Percentiles rank a stretch among this genome's conserved stretches.
Conservation (phyloP, 2,888 invertebrate genomes). For the Pheosia gnoma region DNA sequence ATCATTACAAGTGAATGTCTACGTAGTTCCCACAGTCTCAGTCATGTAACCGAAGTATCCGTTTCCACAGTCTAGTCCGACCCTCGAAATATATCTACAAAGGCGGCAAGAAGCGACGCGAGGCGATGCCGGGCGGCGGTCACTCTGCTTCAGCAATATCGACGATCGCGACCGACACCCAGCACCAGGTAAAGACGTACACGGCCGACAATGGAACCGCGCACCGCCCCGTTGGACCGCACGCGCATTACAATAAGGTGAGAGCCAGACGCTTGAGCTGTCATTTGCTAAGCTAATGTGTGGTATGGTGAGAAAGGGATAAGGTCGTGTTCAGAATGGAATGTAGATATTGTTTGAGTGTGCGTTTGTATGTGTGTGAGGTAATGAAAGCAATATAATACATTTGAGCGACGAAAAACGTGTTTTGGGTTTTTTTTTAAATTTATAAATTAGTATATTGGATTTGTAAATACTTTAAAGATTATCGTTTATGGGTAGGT, state of each 20-base stretch:
- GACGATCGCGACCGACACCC: constrained; percentile 86
- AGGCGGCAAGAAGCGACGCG: constrained; percentile 79
- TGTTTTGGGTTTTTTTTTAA: too few relatives aligned
- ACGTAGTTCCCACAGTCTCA: too few relatives aligned
- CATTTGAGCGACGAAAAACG: too few relatives aligned
- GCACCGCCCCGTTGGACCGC: constrained; percentile 89
- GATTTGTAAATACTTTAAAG: too few relatives aligned
- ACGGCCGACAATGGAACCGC: constrained; percentile 96
- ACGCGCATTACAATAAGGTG: constrained; percentile 97
- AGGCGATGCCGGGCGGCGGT: constrained; percentile 52
- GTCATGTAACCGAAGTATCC: too few relatives aligned
- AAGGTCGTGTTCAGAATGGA: not conserved
- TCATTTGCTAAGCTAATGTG: constrained; percentile 42
- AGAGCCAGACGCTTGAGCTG: constrained; percentile 81
- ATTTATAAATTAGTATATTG: too few relatives aligned
- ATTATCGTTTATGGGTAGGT: too few relatives aligned
- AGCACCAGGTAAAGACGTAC: constrained; percentile 97
- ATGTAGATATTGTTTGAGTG: not conserved
- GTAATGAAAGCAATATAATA: not conserved
- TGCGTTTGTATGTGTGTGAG: not conserved
- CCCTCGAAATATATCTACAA: constrained; percentile 78
- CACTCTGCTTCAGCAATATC: constrained; percentile 77
- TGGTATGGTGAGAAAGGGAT: not conserved
- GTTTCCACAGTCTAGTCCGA: constrained; percentile 66
- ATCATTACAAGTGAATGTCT: too few relatives aligned